phyloP scores from a whole-genome alignment of 2,797 vertebrate species.

The Yasuhikotakia modesta region DNA sequence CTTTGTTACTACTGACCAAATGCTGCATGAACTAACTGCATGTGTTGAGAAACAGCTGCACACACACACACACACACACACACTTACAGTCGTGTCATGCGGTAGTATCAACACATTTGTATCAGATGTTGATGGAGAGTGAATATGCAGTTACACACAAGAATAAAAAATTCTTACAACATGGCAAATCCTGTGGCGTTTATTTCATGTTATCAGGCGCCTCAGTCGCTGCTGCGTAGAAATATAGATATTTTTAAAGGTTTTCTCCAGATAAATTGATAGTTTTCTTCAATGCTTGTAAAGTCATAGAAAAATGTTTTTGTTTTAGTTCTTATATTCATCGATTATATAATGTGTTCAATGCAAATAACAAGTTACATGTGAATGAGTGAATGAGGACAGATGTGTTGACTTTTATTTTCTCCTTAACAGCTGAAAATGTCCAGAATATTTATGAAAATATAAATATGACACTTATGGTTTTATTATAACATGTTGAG shows the following conservation, averaged over 20 bases:
- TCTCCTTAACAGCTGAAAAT: conserved; percentile 39
- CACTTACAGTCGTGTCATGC: conserved; percentile 79
- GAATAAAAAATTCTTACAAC: conserved; percentile 91
- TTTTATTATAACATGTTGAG: conserved; percentile 62
- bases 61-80: conserved; percentile 73
- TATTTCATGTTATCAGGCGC: background rate
- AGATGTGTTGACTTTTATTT: conserved; percentile 52
- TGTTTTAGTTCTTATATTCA: background rate
- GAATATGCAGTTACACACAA: conserved; percentile 86
- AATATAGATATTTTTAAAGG: background rate
- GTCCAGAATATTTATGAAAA: conserved; percentile 62
- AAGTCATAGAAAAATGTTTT: background rate
- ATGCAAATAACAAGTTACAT: background rate
- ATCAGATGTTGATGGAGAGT: conserved; percentile 75
- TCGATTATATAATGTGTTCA: background rate
- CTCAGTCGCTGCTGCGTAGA: background rate
- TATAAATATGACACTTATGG: conserved; percentile 69
- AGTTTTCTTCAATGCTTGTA: background rate
- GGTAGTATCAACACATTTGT: conserved; percentile 84
- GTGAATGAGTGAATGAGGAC: background rate
- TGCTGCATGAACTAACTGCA: conserved; percentile 91
- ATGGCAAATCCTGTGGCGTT: conserved; percentile 48
- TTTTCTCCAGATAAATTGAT: background rate
- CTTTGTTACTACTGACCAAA: conserved; percentile 82
- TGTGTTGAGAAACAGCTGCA: conserved; percentile 82